Conservation (phyloP, 2,888 invertebrate species). For the Danaus chrysippus region DNA sequence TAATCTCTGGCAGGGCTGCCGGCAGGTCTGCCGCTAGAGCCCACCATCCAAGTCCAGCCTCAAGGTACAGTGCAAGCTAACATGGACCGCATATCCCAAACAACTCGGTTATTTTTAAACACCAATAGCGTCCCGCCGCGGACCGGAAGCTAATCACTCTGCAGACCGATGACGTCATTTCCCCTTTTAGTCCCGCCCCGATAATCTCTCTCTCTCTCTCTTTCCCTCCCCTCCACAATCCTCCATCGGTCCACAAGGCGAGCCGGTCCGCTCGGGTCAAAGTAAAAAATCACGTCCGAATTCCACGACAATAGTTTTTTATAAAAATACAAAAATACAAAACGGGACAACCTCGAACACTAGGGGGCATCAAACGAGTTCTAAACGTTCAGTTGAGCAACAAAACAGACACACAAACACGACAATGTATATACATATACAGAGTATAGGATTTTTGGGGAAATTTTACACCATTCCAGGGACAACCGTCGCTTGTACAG, state of each 20-base stretch:
- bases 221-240: not conserved
- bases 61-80: constrained; percentile 39
- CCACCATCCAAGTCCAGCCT: constrained; percentile 24
- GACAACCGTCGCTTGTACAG: not conserved
- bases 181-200: no score
- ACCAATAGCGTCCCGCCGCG: constrained; percentile 46
- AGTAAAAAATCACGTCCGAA: constrained; percentile 72
- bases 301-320: constrained; percentile 72
- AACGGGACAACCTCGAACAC: constrained; percentile 59
- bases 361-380: constrained; percentile 9
- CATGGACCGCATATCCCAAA: constrained; percentile 72
- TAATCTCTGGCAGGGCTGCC: constrained; percentile 25
- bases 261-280: constrained; percentile 26
- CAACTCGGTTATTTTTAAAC: constrained; percentile 63
- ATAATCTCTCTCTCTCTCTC: no score
- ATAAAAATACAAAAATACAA: constrained; percentile 80
- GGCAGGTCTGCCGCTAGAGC: constrained; percentile 4
- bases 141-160: not conserved
- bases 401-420: constrained; percentile 46
- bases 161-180: not conserved
- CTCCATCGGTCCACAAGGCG: constrained; percentile 6
- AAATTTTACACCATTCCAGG: no score
- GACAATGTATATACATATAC: not conserved
- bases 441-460: no score
- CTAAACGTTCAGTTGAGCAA: constrained; percentile 8